Evolutionary conservation across 2,113 vertebrate species (phyloP).

Genomic region (Parotia lawesii): DNA sequence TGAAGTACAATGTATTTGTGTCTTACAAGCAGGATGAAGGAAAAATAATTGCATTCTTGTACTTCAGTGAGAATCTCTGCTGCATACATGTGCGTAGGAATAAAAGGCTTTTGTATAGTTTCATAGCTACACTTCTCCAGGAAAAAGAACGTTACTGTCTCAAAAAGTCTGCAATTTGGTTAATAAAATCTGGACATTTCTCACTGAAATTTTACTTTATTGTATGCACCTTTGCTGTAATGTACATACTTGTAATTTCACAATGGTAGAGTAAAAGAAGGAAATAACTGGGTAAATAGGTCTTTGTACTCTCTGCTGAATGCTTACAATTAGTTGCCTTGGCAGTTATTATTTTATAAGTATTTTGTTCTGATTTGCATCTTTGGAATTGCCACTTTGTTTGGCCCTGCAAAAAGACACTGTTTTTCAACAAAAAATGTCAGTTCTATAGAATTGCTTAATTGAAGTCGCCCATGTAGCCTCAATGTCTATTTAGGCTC

Average conservation of each 20-base stretch:
- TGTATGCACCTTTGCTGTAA: background rate
- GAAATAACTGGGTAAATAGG: background rate
- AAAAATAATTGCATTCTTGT: constrained; percentile 17
- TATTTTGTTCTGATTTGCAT: constrained; percentile 22
- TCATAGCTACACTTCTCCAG: background rate
- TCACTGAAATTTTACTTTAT: background rate
- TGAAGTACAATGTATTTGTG: background rate
- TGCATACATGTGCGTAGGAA: constrained; percentile 24
- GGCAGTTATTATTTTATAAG: constrained; percentile 12
- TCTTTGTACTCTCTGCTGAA: background rate
- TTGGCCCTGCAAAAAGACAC: constrained; percentile 10
- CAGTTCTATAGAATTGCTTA: constrained; percentile 18
- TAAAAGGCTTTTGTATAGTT: constrained; percentile 30
- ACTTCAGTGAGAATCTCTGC: constrained; percentile 1
- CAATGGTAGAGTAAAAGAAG: background rate
- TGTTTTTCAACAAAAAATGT: constrained; percentile 52
- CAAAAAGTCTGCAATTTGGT: background rate
- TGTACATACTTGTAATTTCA: background rate
- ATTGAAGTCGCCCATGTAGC: background rate
- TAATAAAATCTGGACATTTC: background rate
- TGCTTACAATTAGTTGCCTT: background rate
- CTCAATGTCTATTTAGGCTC: constrained; percentile 46
- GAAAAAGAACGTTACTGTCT: constrained; percentile 2
- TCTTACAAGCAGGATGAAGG: background rate
- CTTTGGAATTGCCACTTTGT: constrained; percentile 30